Conservation (phyloP, 35 echinoderm and acorn worm genomes). For the Patiria miniata region DNA sequence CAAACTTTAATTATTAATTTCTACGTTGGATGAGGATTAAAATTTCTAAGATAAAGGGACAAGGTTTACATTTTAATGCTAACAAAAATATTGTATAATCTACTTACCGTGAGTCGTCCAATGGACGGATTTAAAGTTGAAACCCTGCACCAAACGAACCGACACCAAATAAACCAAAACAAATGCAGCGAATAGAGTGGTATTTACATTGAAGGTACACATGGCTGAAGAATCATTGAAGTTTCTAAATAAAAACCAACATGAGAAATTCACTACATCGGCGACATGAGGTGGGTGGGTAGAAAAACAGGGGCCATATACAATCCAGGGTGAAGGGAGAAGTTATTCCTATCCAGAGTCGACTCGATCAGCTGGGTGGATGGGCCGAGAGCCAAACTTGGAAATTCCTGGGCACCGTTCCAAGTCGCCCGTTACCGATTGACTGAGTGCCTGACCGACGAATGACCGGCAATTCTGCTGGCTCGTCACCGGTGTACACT, state of each 20-base stretch:
- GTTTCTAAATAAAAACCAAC: too few relatives aligned
- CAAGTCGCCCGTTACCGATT: not conserved
- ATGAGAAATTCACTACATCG: not conserved
- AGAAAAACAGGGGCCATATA: not conserved
- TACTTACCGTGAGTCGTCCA: slow-evolving; percentile 17
- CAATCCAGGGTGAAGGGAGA: not conserved
- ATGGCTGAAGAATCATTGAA: not conserved
- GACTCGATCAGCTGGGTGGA: not conserved
- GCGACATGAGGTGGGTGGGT: not conserved
- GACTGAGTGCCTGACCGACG: slow-evolving; percentile 8
- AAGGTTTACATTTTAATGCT: too few relatives aligned
- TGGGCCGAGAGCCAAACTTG: not conserved
- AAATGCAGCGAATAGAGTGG: not conserved
- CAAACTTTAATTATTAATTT: too few relatives aligned
- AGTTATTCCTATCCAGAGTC: not conserved
- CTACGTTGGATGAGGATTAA: too few relatives aligned
- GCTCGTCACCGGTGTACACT: too few relatives aligned
- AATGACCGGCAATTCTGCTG: not conserved
- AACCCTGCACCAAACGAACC: not conserved
- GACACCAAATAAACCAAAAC: slow-evolving; percentile 4
- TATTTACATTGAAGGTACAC: slow-evolving; percentile 15
- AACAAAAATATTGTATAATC: too few relatives aligned
- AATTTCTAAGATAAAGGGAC: too few relatives aligned
- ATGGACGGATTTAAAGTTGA: slow-evolving; percentile 13
- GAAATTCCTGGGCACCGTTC: slow-evolving; percentile 2